These are phyloP conservation scores for Vultur gryphus DNA, from an alignment of 2,797 vertebrate genomes.

Conservation along the genomic window DNA sequence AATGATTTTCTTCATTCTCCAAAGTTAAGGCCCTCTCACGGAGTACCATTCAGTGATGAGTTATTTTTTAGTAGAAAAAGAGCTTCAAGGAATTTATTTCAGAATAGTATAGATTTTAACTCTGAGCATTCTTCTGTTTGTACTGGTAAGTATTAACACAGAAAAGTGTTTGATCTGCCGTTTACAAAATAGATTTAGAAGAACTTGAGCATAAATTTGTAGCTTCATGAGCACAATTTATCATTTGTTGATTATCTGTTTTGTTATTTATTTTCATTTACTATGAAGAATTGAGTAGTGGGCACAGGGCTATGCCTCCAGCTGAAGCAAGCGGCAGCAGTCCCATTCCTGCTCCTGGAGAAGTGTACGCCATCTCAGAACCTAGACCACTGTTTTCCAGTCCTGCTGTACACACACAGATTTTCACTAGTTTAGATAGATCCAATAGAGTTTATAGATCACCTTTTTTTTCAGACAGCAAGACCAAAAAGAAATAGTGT, in stretches of 20 bases:
- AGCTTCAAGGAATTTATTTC: conserved; percentile 34
- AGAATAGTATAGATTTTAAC: conserved; percentile 40
- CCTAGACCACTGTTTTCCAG: too few species aligned
- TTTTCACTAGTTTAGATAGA: neutral
- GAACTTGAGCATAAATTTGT: neutral
- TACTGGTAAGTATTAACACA: conserved; percentile 63
- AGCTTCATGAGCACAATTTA: neutral
- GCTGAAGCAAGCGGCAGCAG: neutral
- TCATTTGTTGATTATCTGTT: neutral
- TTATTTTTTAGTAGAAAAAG: conserved; percentile 62
- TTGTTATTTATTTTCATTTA: neutral
- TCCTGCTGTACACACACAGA: neutral
- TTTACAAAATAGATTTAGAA: neutral
- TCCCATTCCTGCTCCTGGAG: neutral
- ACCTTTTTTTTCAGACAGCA: neutral
- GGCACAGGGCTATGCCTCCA: neutral
- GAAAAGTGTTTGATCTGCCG: neutral
- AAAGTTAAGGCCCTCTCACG: conserved; percentile 48
- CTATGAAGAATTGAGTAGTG: rapidly evolving
- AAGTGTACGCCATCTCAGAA: rapidly evolving
- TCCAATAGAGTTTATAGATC: neutral
- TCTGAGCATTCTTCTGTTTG: neutral
- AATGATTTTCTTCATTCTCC: conserved; percentile 73
- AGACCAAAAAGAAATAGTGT: neutral
- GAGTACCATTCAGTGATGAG: conserved; percentile 46